Percentiles rank a stretch among this genome's conserved stretches.
These are phyloP conservation scores for Porites evermanni DNA, from an alignment of 92 coral and sea anemone species.

Conservation along the genomic window DNA sequence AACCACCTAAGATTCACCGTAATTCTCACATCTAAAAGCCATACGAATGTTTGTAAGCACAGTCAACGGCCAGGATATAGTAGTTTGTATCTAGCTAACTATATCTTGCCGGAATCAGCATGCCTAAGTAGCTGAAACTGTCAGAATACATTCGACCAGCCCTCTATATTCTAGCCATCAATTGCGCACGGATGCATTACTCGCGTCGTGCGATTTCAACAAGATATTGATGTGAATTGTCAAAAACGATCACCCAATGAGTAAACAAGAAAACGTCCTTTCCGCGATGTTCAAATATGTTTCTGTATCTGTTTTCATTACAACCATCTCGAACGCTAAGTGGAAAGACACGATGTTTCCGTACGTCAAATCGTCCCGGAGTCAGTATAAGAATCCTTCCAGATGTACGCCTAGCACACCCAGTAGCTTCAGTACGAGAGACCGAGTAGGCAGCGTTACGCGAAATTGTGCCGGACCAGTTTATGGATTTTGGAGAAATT, in stretches of 20 bases:
- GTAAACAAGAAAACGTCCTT: conserved; percentile 36
- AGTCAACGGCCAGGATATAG: no score
- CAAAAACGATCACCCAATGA: conserved; percentile 34
- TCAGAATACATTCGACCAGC: neutral
- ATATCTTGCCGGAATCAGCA: conserved; percentile 27
- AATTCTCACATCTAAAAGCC: no score
- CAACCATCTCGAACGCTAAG: conserved; percentile 53
- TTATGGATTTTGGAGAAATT: neutral
- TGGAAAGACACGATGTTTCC: conserved; percentile 38
- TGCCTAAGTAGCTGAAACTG: neutral
- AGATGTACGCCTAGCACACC: neutral
- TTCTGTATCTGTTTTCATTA: conserved; percentile 53
- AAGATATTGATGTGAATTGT: conserved; percentile 41
- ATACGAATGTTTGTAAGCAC: no score
- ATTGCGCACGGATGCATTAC: conserved; percentile 1
- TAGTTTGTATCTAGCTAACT: neutral
- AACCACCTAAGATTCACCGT: no score
- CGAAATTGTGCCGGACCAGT: neutral
- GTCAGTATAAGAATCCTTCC: conserved; percentile 27
- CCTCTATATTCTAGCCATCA: neutral
- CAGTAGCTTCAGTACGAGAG: neutral
- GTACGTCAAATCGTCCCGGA: conserved; percentile 32
- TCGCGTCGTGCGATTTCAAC: conserved; percentile 24
- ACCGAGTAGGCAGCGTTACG: neutral
- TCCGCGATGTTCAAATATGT: conserved; percentile 27